A percentile compares a stretch with the other conserved stretches of the same genome.
These are phyloP conservation scores for Trissolcus basalis DNA, from an alignment of 1,140 invertebrate genomes.

Conservation along the genomic window DNA sequence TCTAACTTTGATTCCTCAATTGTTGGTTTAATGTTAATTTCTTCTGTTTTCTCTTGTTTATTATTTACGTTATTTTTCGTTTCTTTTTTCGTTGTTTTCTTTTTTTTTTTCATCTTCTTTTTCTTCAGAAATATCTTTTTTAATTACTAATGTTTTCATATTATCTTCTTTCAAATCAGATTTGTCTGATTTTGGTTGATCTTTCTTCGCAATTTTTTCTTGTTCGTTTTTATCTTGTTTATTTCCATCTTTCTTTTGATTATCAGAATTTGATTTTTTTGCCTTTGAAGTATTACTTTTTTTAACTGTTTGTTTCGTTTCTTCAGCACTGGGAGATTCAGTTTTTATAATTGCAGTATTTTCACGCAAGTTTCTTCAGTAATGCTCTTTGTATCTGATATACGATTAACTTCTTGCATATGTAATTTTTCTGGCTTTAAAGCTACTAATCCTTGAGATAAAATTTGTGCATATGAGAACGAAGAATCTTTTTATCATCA, in stretches of 20 bases:
- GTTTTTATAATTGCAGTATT: background rate
- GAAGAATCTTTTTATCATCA: conserved; percentile 63
- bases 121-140: no score
- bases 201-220: background rate
- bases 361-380: background rate
- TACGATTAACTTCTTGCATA: background rate
- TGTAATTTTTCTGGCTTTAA: conserved; percentile 31
- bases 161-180: no score
- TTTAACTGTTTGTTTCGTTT: background rate
- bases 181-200: no score
- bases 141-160: no score
- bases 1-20: conserved; percentile 27
- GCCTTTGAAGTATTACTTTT: conserved; percentile 5
- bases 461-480: conserved; percentile 84
- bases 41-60: background rate
- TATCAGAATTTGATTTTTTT: conserved; percentile 7
- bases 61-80: background rate
- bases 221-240: background rate
- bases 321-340: background rate
- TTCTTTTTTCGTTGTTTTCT: background rate
- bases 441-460: conserved; percentile 80
- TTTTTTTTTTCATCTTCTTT: no score
- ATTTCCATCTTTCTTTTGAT: background rate
- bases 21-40: conserved; percentile 16
- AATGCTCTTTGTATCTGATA: background rate